Base-by-base conservation (phyloP, 2,797 vertebrate genomes). In the Eupleurogrammus muticus region DNA sequence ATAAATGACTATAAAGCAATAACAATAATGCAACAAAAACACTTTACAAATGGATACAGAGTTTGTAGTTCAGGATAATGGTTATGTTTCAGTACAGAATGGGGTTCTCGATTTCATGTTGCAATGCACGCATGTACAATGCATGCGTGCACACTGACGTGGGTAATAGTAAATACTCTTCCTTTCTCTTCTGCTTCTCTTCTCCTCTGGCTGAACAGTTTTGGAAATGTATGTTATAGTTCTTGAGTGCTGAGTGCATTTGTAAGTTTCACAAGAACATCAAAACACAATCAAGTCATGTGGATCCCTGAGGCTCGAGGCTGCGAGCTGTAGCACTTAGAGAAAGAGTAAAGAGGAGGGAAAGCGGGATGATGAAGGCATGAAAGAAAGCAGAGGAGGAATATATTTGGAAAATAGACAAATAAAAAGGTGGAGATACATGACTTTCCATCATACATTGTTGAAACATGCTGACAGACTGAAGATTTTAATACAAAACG, bases 281-380 rank as follows among this genome's bases (percentile, higher is more conserved):
- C 95, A 96, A 97, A 97, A 97, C 95, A 97, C 94, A 96, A 97
- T 96, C 94, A 94, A 96, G 92, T 88, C 73, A 75, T 93, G 94
- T 93, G 92, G 85, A 92, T 95, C 90, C 90, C 90, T 12, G 57
- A 42, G 94, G 95, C 93, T 93, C 86, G 75, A 66, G 79, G 79
- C 85, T 67, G 53, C 69, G 76, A 86, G 82, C 78, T 42, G 6
- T 28, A 87, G 89, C 90, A 90, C 89, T 91, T 90, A 91, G 80
- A 76, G 63, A 81, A 85, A 73, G 80, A 78, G 76, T 76, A 78
- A 79, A 40, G 47, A 24, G 49, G 64, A 49, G 70, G n/a, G 53
- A 21, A 46, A 57, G 78, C 2, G 5, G 42, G 55, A 24, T 73
- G 56, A 68, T 58, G 77, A 67, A 72, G 65, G 64, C 58, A 68